Evolutionary conservation across 2,888 invertebrate genomes (phyloP), one percentile per base, ranked within the genome.

Genomic region (Caenorhabditis plicata): DNA sequence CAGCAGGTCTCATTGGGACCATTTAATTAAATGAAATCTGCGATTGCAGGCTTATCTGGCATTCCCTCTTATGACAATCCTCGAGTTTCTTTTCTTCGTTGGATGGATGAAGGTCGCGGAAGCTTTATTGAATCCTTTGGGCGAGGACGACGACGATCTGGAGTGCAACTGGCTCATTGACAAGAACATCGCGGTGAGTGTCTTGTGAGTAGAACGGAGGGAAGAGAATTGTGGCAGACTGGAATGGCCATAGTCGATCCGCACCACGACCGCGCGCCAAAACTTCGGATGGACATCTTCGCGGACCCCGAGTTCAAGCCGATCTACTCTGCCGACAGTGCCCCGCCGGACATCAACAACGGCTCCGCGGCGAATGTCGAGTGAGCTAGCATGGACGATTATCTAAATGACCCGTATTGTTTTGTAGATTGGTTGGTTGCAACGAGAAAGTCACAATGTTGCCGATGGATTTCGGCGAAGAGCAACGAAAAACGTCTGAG

Each of bases 61-160:
- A 1, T 40, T 74, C 13, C 73, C 73, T 2, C 15, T 74, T 22
- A 69, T 55, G 54, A 69, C 69, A 3, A 29, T 65, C 1, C 43
- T 67, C 11, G 58, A 70, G 31, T 71, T 70, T 46, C 13, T 70
- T 15, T 60, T 70, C 32, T 63, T 55, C 9, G 52, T 66, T 15
- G 57, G 62, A 11, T 60, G 54, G 53, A 53, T 42, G 53, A 42
- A 74, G 40, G 74, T 74, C 11, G 74, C 74, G 3, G 74, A 75
- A 38, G 73, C 74, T 17, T 47, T 74, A 27, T 56, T 74, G 22
- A 75, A 75, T 49, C 74, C 74, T 2, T 32, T 74, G 13, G 74
- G 74, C 11, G 72, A 73, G 38, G 74, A 74, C 40, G 74, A 74
- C 35, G 74, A 74, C 46, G 74, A 74, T 45, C 46, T 74, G 20